Evolutionary conservation across 2,888 invertebrate genomes (phyloP), one percentile per base, ranked within the genome.

Genomic region (Dasypogon diadema): DNA sequence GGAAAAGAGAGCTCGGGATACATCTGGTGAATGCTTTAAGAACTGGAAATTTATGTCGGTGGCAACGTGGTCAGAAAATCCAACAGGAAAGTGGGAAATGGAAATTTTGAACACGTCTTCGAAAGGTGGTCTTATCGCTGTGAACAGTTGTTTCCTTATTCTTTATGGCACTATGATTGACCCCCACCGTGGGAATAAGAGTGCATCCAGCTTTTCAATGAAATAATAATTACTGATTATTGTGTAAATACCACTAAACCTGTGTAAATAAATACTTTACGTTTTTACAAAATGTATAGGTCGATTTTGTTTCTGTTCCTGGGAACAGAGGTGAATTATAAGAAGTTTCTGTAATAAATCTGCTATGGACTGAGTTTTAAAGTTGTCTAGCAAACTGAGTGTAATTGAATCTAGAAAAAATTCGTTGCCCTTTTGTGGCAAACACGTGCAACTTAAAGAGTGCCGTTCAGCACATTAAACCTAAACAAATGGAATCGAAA

Each of bases 1-100:
- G 76, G 91, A 91, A 78, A 87, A 90, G 26, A 88, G 97, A 79
- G 88, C 89, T 30, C 86, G 89, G 65, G 97, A 97, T 83, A 83
- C 85, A 18, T 94, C 95, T 0, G 82, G 83, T 0, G 86, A 87
- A 6, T 96, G 96, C 2, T 96, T 96, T 83, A 81, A 83, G 3
- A 82, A 85, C 8, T 98, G 97, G 97, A 92, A 91, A 5, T 92
- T 98, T 81, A 93, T 93, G 89, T 94, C 96, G 0, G 94, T 96
- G 0, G 95, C 94, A 80, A 93, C 93, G 0, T 98, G 97, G 97
- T 96, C 95, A 0, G 97, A 97, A 85, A 85, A 89, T 77, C 91
- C 95, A 0, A 82, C 83, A 8, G 97, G 97, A 0, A 81, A 85
- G 14, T 94, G 94, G 94, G 88, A 80, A 3, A 81, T 90, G 54